Percentiles rank a stretch among this genome's conserved stretches.
Evolutionary conservation across 2,113 vertebrate species (phyloP).

Genomic region (Monarcha castaneiventris): DNA sequence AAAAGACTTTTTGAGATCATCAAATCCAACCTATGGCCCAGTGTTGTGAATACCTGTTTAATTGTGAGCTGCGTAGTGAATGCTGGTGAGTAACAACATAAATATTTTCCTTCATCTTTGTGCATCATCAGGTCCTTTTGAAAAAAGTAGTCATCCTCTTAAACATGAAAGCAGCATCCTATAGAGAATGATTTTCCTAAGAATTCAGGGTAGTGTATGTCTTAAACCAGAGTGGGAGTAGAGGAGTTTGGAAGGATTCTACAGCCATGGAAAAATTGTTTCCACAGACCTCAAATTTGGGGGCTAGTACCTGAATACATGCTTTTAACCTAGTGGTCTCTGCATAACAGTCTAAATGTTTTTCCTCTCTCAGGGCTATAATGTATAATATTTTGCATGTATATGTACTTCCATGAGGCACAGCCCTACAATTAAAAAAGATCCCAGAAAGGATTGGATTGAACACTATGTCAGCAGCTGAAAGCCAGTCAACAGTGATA

Average conservation of each 20-base stretch:
- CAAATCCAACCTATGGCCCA: not conserved
- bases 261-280: not conserved
- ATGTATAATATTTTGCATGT: not conserved
- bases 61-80: not conserved
- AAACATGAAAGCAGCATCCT: not conserved
- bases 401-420: not conserved
- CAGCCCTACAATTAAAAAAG: not conserved
- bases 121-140: not conserved
- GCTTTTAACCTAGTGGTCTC: not conserved
- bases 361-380: accelerated
- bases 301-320: not conserved
- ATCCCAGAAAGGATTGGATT: not conserved
- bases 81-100: not conserved
- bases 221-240: not conserved
- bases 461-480: not conserved
- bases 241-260: not conserved
- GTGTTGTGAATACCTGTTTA: not conserved
- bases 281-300: not conserved
- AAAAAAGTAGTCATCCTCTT: not conserved
- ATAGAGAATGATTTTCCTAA: not conserved
- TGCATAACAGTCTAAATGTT: not conserved
- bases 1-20: not conserved
- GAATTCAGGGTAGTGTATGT: not conserved
- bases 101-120: not conserved
- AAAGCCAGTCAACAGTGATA: not conserved